Conservation (phyloP, 2,797 vertebrate genomes). For the Sus cebifrons region DNA sequence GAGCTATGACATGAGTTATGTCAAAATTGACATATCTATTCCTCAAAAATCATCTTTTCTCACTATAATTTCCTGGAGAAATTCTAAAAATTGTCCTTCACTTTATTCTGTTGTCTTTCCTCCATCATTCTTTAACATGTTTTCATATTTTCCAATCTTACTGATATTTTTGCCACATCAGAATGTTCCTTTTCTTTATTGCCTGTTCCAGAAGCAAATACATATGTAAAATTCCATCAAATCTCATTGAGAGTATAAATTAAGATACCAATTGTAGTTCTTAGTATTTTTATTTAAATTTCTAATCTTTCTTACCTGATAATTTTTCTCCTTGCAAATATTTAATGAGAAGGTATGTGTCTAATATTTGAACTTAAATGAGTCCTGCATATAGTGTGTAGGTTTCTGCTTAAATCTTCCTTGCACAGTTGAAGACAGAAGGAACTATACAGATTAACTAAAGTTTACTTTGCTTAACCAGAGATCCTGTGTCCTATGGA, state of each 20-base stretch:
- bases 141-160: not conserved
- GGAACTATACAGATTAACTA: not conserved
- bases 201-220: not conserved
- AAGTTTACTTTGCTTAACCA: not conserved
- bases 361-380: not conserved
- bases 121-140: not conserved
- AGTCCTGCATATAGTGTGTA: not conserved
- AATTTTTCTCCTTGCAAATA: not conserved
- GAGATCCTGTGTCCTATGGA: not conserved
- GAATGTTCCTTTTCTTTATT: not conserved
- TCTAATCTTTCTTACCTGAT: not conserved
- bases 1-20: too few species aligned
- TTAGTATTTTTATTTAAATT: not conserved
- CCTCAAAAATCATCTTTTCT: not conserved
- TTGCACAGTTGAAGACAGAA: not conserved
- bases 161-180: not conserved
- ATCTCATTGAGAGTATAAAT: not conserved
- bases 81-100: constrained; percentile 15
- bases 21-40: not conserved
- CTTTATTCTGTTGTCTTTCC: not conserved
- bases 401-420: not conserved
- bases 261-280: not conserved
- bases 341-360: not conserved
- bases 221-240: not conserved
- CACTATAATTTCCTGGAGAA: not conserved